Evolutionary conservation across 2,888 invertebrate species (phyloP), one percentile per base, ranked within the genome.

Genomic region (Cremastobaeus sp.): DNA sequence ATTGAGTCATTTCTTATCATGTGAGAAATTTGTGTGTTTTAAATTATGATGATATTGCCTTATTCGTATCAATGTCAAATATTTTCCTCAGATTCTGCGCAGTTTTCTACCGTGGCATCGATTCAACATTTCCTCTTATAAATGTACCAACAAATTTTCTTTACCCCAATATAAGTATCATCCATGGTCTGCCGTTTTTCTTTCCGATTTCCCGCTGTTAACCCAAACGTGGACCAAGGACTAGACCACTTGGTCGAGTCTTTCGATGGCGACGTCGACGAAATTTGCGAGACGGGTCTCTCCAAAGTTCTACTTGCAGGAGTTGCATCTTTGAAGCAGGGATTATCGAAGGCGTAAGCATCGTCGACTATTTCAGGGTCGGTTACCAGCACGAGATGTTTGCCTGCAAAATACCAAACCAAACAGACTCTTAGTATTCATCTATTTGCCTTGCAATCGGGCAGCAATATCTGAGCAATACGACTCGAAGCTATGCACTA

Each of bases 291-390:
- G n/a, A 82, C 62, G 2, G 84, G 79, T 35, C 81, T 79, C 2
- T 85, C 87, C 55, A 83, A 77, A 59, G 79, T 82, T 47, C 85
- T 79, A 2, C 86, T 88, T 80, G 85, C 79, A 86, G 90, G 76
- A 1, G 86, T 84, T 3, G 83, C 83, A 72, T 88, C 87, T 39
- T 92, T 91, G 89, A 94, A 94, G 65, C 94, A 93, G 12, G 93
- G 93, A 89, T 94, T 94, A 88, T 94, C 94, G 86, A 94, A 94
- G 0, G 94, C 94, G 85, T 92, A 94, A 79, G 93, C 92, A 78
- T 92, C 92, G 77, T 92, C 93, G n/a, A 93, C 93, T 57, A 92
- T 92, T 83, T 94, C 94, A 0, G 93, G 93, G 84, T 94, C 94
- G 20, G 92, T 92, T 76, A 92, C 91, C 84, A 94, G 89, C 21